A percentile compares a stretch with the other conserved stretches of the same genome.
Conservation (phyloP, 2,113 vertebrate species). For the Elephas maximus region DNA sequence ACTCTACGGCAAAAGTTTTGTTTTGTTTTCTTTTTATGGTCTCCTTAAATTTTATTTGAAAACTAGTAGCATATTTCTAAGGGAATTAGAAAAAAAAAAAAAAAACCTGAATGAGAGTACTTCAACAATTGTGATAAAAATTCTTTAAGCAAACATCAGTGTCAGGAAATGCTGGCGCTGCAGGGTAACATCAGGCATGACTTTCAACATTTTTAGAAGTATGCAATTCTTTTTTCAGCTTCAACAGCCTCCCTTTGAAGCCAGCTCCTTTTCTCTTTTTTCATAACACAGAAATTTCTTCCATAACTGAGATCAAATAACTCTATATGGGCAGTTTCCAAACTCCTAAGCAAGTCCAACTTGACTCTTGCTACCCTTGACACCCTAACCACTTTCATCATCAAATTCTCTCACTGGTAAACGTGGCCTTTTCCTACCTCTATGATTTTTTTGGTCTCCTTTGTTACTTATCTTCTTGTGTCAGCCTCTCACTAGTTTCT, state of each 20-base stretch:
- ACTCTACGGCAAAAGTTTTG: no score
- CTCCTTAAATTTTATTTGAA: neutral
- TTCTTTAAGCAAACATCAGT: neutral
- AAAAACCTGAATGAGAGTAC: neutral
- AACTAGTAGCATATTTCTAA: neutral
- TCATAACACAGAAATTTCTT: neutral
- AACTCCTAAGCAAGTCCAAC: neutral
- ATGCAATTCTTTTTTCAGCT: neutral
- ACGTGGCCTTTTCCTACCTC: no score
- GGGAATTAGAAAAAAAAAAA: neutral
- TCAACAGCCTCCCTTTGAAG: conserved; percentile 5
- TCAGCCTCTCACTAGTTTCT: neutral
- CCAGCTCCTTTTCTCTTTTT: neutral
- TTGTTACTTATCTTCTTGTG: neutral
- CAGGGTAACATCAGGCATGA: neutral
- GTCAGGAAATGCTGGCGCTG: neutral
- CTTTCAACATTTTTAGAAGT: neutral
- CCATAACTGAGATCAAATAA: neutral
- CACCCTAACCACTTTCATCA: neutral
- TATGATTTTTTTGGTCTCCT: neutral
- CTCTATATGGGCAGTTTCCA: neutral
- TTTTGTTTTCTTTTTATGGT: neutral
- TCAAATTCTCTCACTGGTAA: neutral
- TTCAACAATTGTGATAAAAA: neutral
- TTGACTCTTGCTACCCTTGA: neutral